A percentile compares a stretch with the other conserved stretches of the same genome.
phyloP scores from a whole-genome alignment of 1,140 invertebrate species.

The Heliconius hewitsoni region DNA sequence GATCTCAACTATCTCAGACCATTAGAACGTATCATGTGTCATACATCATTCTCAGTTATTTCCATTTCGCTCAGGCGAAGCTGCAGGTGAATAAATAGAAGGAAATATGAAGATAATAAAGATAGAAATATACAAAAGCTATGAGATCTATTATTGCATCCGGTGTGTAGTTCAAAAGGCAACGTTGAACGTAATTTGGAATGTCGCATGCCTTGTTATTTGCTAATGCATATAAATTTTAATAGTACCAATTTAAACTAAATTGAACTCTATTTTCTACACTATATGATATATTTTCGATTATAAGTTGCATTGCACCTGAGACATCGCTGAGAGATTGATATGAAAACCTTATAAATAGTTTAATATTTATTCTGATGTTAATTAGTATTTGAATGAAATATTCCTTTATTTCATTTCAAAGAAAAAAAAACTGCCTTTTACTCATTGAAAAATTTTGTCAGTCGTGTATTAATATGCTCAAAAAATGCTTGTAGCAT shows the following conservation, averaged over 20 bases:
- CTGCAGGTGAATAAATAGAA: no score
- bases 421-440: no score
- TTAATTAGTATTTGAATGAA: background rate
- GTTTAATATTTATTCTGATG: background rate
- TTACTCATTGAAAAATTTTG: no score
- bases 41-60: no score
- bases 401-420: background rate
- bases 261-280: background rate
- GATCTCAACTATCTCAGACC: no score
- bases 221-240: constrained; percentile 14
- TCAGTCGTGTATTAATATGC: no score
- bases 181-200: constrained; percentile 19
- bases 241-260: background rate
- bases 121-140: background rate
- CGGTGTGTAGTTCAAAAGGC: constrained; percentile 13
- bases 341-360: constrained; percentile 2
- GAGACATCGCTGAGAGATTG: background rate
- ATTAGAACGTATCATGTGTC: no score
- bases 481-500: no score
- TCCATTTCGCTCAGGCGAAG: no score
- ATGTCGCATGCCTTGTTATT: constrained; percentile 15
- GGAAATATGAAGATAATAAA: no score
- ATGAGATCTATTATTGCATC: constrained; percentile 1
- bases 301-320: background rate
- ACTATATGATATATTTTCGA: background rate